Evolutionary conservation across 2,888 invertebrate species (phyloP), one percentile per base, ranked within the genome.

Genomic region (Drosophila pseudotalamancana): DNA sequence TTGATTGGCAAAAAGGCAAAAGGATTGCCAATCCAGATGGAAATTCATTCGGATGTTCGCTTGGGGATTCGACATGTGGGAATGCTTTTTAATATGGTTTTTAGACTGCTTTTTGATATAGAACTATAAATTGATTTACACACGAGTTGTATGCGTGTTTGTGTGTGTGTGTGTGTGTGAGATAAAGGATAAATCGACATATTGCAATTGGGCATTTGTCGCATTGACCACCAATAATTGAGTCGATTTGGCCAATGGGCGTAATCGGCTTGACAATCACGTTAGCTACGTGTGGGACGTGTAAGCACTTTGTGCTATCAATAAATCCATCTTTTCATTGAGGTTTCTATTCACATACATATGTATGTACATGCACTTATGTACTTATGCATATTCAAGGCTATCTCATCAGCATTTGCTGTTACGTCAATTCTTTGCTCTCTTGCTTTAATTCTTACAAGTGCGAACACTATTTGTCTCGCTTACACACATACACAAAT

Each of bases 1-100:
- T 77, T 77, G 80, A 81, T 85, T 85, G 86, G 79, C 67, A 76
- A 75, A 72, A 60, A 54, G 57, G 53, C 67, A 34, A 60, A 4
- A 3, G 21, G 45, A 46, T 32, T 45, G 60, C 18, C 21, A 16
- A 11, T 49, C 14, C 14, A 25, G 45, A 32, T 48, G 45, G 42
- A 39, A 21, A 42, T 31, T 16, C 37, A 31, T 29, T 39, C 43
- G 35, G 16, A 32, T 46, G 40, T 29, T 16, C 25, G 31, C 23
- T 46, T 34, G 25, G 48, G 35, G n/a, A 35, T 25, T 14, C 27
- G 12, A 6, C 32, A n/a, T 18, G 21, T 42, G 48, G 14, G 19
- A 31, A 45, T 59, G 25, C 21, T 35, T 48, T 72, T 72, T 48
- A 72, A 70, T 70, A 65, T 56, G 70, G 60, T 72, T 55, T 65